These are phyloP conservation scores for Platygyra sinensis DNA, from an alignment of 64 coral and sea anemone genomes.

Conservation along the genomic window DNA sequence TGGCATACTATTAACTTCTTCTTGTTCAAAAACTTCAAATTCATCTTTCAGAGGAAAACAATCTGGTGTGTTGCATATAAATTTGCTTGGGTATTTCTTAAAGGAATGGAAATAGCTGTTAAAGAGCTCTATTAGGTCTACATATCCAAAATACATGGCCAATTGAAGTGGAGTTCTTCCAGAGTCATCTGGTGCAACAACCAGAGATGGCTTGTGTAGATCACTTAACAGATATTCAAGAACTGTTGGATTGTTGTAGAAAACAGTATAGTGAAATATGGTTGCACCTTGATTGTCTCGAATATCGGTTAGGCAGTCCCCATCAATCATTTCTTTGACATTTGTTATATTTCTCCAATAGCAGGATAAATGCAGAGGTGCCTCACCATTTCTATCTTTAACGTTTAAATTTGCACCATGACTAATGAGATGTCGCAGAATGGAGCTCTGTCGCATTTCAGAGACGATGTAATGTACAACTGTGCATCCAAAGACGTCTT, in stretches of 20 bases:
- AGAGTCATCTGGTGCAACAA: constrained; percentile 40
- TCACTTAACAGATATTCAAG: constrained; percentile 39
- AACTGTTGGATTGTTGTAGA: constrained; percentile 49
- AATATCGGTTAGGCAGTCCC: constrained; percentile 29
- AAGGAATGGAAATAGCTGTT: too few species aligned
- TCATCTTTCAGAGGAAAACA: constrained; percentile 46
- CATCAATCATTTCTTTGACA: too few species aligned
- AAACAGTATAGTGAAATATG: constrained; percentile 49
- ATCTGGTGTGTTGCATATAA: constrained; percentile 3
- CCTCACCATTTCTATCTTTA: too few species aligned
- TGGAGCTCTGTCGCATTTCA: constrained; percentile 28
- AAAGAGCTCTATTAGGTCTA: constrained; percentile 22
- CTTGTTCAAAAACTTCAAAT: constrained; percentile 49
- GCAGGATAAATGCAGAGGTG: too few species aligned
- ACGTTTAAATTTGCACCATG: too few species aligned
- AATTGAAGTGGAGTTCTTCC: constrained; percentile 55
- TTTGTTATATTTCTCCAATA: too few species aligned
- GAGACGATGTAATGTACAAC: constrained; percentile 28
- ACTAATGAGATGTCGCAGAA: not conserved
- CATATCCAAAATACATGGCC: constrained; percentile 52
- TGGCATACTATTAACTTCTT: constrained; percentile 41
- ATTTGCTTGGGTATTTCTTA: too few species aligned
- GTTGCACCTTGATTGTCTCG: constrained; percentile 51
- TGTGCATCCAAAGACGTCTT: constrained; percentile 35
- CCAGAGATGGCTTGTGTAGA: constrained; percentile 22